Conservation (phyloP, 2,797 vertebrate species). For the Nyctalus aviator region DNA sequence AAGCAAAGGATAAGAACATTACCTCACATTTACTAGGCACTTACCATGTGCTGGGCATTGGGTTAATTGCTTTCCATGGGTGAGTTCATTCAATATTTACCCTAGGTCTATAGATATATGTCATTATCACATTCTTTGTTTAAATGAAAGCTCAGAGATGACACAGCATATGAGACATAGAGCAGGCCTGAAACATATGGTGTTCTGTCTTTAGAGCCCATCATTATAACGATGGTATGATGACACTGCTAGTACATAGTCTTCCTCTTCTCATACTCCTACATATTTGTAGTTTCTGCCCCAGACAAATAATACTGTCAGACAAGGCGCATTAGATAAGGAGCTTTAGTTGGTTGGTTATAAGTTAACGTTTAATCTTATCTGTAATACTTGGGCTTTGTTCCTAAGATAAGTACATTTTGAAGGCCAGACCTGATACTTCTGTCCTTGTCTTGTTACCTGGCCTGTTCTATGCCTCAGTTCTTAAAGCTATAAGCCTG, state of each 20-base stretch:
- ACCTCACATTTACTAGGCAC: constrained; percentile 40
- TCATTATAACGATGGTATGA: background rate
- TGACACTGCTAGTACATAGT: background rate
- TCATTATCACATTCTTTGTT: background rate
- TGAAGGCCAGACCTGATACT: background rate
- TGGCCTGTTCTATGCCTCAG: background rate
- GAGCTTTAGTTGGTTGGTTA: background rate
- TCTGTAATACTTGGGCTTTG: background rate
- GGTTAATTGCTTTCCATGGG: background rate
- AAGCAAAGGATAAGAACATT: background rate
- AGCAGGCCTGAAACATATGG: background rate
- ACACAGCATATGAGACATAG: background rate
- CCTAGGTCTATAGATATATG: background rate
- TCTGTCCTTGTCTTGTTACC: background rate
- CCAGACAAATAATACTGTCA: background rate
- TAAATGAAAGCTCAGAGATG: constrained; percentile 29
- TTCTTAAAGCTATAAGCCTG: background rate
- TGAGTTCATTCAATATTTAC: background rate
- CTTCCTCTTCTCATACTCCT: background rate
- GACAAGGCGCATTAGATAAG: background rate
- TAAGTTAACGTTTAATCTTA: constrained; percentile 24
- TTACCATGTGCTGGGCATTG: background rate
- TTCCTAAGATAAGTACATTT: background rate
- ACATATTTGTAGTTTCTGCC: background rate
- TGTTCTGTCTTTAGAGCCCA: background rate